These are phyloP conservation scores for Carettochelys insculpta DNA, from an alignment of 2,113 vertebrate species.

Conservation along the genomic window DNA sequence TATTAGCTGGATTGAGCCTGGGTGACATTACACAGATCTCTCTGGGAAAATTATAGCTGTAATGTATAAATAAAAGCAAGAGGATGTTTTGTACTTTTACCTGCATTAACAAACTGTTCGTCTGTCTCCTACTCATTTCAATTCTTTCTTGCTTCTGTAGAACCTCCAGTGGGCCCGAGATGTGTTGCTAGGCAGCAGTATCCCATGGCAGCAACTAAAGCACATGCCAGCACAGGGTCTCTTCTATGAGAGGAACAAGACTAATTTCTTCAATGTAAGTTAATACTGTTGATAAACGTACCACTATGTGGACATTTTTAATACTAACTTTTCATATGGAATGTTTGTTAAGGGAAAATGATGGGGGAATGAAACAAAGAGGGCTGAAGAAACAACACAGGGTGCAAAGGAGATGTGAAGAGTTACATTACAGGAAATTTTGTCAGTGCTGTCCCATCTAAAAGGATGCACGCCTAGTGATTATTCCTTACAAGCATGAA, in stretches of 20 bases:
- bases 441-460: background rate
- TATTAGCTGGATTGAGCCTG: background rate
- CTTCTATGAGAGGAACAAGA: conserved; percentile 99
- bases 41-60: background rate
- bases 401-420: background rate
- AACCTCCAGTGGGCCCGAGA: conserved; percentile 99
- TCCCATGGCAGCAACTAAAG: conserved; percentile 98
- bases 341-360: fast-evolving
- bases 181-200: conserved; percentile 98
- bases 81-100: fast-evolving
- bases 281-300: conserved; percentile 45
- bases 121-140: conserved; percentile 48
- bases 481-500: conserved; percentile 12
- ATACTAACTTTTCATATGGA: conserved; percentile 8
- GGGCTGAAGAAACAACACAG: fast-evolving
- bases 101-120: background rate
- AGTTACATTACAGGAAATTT: background rate
- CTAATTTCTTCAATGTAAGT: conserved; percentile 99
- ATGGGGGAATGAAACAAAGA: background rate
- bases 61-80: background rate
- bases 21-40: background rate
- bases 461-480: background rate
- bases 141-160: conserved; percentile 80
- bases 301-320: background rate
- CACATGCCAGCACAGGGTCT: conserved; percentile 99